A percentile compares a stretch with the other conserved stretches of the same genome.
phyloP scores from a whole-genome alignment of 2,113 vertebrate genomes.

The Alethe diademata region DNA sequence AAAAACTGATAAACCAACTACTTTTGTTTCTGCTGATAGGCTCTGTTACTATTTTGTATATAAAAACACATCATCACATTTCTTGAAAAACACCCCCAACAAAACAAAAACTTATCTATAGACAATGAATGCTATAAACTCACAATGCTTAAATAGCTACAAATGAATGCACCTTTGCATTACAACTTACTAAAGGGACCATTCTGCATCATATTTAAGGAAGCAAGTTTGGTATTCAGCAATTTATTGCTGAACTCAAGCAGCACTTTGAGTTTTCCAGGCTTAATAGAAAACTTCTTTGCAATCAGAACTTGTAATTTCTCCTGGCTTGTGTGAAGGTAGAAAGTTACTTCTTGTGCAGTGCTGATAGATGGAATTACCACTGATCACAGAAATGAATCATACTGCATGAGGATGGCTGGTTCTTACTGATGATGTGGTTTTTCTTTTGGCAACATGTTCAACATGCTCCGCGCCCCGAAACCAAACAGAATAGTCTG shows the following conservation, averaged over 20 bases:
- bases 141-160: neutral
- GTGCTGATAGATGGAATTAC: neutral
- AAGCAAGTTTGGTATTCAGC: neutral
- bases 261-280: neutral
- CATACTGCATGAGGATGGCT: neutral
- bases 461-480: too few species aligned
- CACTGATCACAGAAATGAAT: neutral
- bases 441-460: neutral
- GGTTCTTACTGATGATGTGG: neutral
- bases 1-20: neutral
- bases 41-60: neutral
- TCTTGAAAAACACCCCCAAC: neutral
- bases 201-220: neutral
- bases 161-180: neutral
- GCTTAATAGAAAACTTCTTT: neutral
- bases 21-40: neutral
- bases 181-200: neutral
- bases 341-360: neutral
- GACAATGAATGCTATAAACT: neutral
- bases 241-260: neutral
- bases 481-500: neutral
- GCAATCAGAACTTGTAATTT: neutral
- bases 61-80: neutral
- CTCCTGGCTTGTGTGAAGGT: neutral
- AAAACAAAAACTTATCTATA: neutral